Conservation (phyloP, 2,888 invertebrate species). For the Tricholauxania praeusta region DNA sequence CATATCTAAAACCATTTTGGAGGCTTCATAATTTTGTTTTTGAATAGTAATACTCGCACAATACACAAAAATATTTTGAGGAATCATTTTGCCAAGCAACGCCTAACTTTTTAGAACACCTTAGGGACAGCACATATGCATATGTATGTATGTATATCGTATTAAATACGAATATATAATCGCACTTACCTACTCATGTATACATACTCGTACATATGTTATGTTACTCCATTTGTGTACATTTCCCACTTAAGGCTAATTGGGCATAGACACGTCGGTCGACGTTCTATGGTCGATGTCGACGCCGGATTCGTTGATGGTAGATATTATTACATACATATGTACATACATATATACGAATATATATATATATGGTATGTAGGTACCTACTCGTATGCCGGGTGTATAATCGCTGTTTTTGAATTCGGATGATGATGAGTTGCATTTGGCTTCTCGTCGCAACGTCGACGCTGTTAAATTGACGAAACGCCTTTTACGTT, state of each 20-base stretch:
- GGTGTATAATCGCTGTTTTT: slow-evolving; percentile 29
- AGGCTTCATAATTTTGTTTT: too few relatives aligned
- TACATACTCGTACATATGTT: not conserved
- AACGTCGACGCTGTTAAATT: slow-evolving; percentile 20
- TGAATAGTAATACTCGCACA: too few relatives aligned
- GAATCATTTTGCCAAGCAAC: too few relatives aligned
- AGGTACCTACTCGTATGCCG: slow-evolving; percentile 3
- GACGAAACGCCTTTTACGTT: slow-evolving; percentile 1
- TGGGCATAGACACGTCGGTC: slow-evolving; percentile 25
- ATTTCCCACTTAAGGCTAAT: slow-evolving; percentile 35
- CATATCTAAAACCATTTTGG: too few relatives aligned
- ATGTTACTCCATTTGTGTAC: slow-evolving; percentile 8
- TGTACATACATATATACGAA: not conserved
- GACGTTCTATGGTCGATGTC: not conserved
- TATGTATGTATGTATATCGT: not conserved
- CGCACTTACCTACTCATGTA: too few relatives aligned
- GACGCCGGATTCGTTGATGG: slow-evolving; percentile 3
- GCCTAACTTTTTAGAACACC: too few relatives aligned
- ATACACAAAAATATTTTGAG: too few relatives aligned
- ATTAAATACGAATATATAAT: not conserved
- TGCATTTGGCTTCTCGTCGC: slow-evolving; percentile 25
- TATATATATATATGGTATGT: slow-evolving; percentile 36
- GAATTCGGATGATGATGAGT: slow-evolving; percentile 27
- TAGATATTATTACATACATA: not conserved
- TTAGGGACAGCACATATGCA: too few relatives aligned